Evolutionary conservation across 2,888 invertebrate genomes (phyloP).

Genomic region (Epinotia nisella): DNA sequence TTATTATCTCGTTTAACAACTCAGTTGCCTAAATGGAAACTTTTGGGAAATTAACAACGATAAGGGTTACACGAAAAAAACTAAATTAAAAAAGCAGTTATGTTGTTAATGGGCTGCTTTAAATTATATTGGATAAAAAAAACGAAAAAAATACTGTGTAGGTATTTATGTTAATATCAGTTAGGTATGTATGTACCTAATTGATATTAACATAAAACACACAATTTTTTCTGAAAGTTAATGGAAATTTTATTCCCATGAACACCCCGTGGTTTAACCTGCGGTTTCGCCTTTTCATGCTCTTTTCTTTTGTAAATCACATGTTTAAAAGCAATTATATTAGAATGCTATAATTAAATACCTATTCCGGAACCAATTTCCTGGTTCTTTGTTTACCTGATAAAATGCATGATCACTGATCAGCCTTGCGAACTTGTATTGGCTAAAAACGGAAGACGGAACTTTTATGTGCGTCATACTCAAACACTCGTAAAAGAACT

Average conservation of each 20-base stretch:
- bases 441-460: slow-evolving; percentile 72
- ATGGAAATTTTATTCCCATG: no score
- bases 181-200: no score
- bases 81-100: no score
- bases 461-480: slow-evolving; percentile 46
- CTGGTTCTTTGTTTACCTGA: slow-evolving; percentile 39
- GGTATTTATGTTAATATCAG: no score
- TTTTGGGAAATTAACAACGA: not conserved
- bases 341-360: not conserved
- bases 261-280: no score
- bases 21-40: not conserved
- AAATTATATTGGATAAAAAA: no score
- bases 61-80: no score
- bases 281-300: no score
- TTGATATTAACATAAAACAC: no score
- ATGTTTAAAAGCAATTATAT: not conserved
- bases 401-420: slow-evolving; percentile 50
- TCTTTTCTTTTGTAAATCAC: not conserved
- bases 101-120: no score
- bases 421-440: slow-evolving; percentile 64
- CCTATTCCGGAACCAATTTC: slow-evolving; percentile 34
- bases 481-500: not conserved
- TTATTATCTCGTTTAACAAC: slow-evolving; percentile 10
- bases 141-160: no score
- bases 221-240: no score